Evolutionary conservation across 1,140 invertebrate genomes (phyloP).

Genomic region (Drosophila ironensis): DNA sequence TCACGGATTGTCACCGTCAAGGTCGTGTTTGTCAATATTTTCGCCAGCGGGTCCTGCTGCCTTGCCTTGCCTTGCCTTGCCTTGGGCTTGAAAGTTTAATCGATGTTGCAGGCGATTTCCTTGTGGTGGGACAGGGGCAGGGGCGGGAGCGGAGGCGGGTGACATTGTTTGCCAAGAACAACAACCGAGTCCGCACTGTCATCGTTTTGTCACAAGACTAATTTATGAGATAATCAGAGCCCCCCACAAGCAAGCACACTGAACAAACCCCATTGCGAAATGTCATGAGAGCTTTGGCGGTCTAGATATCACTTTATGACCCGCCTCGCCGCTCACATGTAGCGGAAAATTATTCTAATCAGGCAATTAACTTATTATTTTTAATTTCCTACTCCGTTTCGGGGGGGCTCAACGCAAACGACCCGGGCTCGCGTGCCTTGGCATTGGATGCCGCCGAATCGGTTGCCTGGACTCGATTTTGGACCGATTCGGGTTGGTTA

Average conservation of each 20-base stretch:
- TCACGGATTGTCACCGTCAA: constrained; percentile 27
- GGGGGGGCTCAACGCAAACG: constrained; percentile 27
- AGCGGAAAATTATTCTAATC: constrained; percentile 62
- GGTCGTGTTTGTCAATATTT: constrained; percentile 27
- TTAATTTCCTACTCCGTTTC: constrained; percentile 34
- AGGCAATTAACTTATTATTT: constrained; percentile 76
- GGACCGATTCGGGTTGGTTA: background rate
- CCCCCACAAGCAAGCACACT: constrained; percentile 23
- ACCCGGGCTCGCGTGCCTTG: constrained; percentile 45
- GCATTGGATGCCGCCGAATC: constrained; percentile 23
- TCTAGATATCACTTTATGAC: constrained; percentile 51
- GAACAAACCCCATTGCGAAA: no score
- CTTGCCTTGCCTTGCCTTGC: no score
- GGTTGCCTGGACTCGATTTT: background rate
- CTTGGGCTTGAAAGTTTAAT: constrained; percentile 61
- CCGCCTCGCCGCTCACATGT: constrained; percentile 9
- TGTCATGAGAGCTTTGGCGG: constrained; percentile 21
- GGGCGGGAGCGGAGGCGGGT: constrained; percentile 1
- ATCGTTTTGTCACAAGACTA: constrained; percentile 79
- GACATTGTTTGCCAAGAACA: constrained; percentile 37
- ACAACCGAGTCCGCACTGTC: constrained; percentile 46
- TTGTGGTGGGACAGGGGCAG: no score
- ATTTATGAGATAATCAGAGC: constrained; percentile 75
- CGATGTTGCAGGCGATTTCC: constrained; percentile 56
- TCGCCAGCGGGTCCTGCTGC: constrained; percentile 34